phyloP scores from a whole-genome alignment of 2,797 vertebrate genomes.

The Lepus oiostolus region DNA sequence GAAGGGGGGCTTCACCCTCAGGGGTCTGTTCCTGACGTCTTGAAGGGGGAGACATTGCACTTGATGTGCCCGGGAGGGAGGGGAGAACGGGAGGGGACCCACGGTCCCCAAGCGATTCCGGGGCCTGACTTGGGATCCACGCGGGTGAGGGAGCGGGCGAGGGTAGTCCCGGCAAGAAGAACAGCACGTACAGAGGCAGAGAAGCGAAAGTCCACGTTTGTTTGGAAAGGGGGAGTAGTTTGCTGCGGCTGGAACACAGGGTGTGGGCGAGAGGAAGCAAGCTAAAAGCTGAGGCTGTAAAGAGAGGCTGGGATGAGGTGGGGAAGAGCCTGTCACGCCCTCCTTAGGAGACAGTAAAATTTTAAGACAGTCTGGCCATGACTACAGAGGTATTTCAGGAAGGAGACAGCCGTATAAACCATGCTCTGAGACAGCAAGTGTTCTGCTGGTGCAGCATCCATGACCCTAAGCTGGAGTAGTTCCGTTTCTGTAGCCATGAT shows the following conservation, averaged over 20 bases:
- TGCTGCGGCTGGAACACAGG: constrained; percentile 61
- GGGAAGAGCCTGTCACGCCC: neutral
- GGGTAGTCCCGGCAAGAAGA: neutral
- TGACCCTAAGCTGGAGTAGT: neutral
- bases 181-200: constrained; percentile 23
- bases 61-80: neutral
- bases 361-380: neutral
- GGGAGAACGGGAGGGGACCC: neutral
- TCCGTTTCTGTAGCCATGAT: neutral
- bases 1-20: neutral
- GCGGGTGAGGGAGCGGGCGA: neutral
- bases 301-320: neutral
- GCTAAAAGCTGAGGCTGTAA: neutral
- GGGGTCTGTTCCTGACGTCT: neutral
- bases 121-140: neutral
- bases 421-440: neutral
- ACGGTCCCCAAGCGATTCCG: neutral
- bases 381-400: neutral
- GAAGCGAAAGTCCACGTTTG: constrained; percentile 53
- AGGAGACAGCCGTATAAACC: neutral
- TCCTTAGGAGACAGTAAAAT: neutral
- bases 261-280: constrained; percentile 53
- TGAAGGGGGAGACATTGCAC: rapidly evolving
- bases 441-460: neutral
- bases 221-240: constrained; percentile 81